Percentiles rank a stretch among this genome's conserved stretches.
phyloP scores from a whole-genome alignment of 1,140 invertebrate species.

The Rhysida immarginata region DNA sequence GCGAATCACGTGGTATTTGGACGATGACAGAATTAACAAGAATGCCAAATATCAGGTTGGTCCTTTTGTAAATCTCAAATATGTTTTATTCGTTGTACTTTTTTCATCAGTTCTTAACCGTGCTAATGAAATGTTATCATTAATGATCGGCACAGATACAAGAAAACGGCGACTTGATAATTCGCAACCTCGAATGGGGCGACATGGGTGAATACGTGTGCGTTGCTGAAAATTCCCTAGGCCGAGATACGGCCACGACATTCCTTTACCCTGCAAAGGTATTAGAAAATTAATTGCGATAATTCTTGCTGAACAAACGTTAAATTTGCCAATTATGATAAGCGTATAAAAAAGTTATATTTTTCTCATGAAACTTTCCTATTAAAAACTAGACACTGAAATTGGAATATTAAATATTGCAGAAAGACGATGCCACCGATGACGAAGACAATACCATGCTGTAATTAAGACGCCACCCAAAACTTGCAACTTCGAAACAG shows the following conservation, averaged over 20 bases:
- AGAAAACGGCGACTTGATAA: conserved; percentile 52
- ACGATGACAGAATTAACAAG: conserved; percentile 34
- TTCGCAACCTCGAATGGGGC: conserved; percentile 47
- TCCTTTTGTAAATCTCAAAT: background rate
- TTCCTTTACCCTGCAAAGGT: conserved; percentile 61
- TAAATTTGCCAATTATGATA: too few species aligned
- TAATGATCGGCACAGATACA: conserved; percentile 33
- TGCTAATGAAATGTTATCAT: background rate
- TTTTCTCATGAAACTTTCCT: too few species aligned
- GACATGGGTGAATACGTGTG: conserved; percentile 70
- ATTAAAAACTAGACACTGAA: too few species aligned
- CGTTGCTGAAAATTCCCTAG: conserved; percentile 45
- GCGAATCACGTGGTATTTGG: conserved; percentile 46
- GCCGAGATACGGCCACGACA: conserved; percentile 44
- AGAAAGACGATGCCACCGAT: too few species aligned
- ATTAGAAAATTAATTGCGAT: too few species aligned
- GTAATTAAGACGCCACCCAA: too few species aligned
- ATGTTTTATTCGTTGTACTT: too few species aligned
- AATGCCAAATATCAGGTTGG: conserved; percentile 32
- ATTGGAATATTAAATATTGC: too few species aligned
- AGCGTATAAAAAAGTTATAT: too few species aligned
- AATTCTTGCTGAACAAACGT: too few species aligned
- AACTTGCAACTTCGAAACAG: too few species aligned
- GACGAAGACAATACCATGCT: too few species aligned
- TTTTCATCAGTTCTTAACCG: background rate